Base-by-base conservation (phyloP, 2,797 vertebrate genomes). In the Esox lucius region DNA sequence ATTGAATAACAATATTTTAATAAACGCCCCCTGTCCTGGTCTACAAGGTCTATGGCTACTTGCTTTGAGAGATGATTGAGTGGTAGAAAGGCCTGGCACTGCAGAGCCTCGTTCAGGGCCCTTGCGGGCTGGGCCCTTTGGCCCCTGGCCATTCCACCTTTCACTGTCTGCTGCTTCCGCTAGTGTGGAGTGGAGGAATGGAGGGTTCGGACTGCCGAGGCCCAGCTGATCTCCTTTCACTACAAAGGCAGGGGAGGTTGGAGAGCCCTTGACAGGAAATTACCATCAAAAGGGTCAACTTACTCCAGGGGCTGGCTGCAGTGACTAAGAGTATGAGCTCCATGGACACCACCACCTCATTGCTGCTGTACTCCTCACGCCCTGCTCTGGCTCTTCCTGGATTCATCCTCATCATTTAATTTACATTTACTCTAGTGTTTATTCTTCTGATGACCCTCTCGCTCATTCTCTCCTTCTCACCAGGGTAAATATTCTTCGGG, bases 1-100 rank as follows among this genome's bases (percentile, higher is more conserved):
- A 98, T 96, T 98, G 96, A 97, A 95, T 93, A 95, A 94, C 93
- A 92, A 95, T 96, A 94, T 96, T 95, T 95, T 96, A 94, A 92
- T 93, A 94, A 94, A 89, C 82, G 83, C 88, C 90, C 78, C 77
- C 66, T 92, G 91, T 91, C 93, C 92, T 90, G 80, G 86, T 91
- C 92, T 85, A 90, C 83, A 87, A 86, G 80, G 85, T 90, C 92
- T 85, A 90, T 83, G 87, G 87, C 86, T 79, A 90, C 90, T 89
- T 91, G 89, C 85, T 89, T 83, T 68, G 79, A 92, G 77, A 92
- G 89, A 92, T 93, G 89, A 93, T 96, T 94, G 92, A 94, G 92
- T 81, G 85, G 87, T 88, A 85, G 90, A 85, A 80, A 86, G 90
- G 90, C 78, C 79, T 85, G 92, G 92, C 91, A 91, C 90, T 90